A percentile compares a stretch with the other conserved stretches of the same genome.
phyloP scores from a whole-genome alignment of 2,888 invertebrate species.

The Embidobia sp. region DNA sequence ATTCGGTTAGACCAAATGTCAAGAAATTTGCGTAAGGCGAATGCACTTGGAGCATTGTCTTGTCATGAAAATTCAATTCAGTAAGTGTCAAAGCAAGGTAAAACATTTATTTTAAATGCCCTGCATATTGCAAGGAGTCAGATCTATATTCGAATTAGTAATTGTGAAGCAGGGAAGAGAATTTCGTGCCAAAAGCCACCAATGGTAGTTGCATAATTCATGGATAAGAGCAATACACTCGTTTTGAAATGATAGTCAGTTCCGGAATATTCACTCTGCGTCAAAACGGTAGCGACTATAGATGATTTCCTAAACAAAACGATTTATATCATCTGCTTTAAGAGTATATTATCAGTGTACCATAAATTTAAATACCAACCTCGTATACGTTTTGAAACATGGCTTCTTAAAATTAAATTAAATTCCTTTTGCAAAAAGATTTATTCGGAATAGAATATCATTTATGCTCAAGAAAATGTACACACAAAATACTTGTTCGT shows the following conservation, averaged over 20 bases:
- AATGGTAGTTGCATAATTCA: conserved; percentile 77
- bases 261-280: conserved; percentile 70
- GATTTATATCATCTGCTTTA: no score
- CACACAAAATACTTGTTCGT: no score
- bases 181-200: conserved; percentile 69
- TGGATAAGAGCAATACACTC: conserved; percentile 73
- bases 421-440: no score
- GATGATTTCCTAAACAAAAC: conserved; percentile 5
- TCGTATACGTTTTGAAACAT: no score
- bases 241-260: conserved; percentile 74
- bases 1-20: conserved; percentile 5
- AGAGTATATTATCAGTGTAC: no score
- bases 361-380: no score
- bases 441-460: no score
- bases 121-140: conserved; percentile 63
- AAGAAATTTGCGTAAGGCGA: conserved; percentile 16
- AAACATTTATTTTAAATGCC: conserved; percentile 55
- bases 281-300: conserved; percentile 63
- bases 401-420: no score
- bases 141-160: conserved; percentile 63
- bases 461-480: no score
- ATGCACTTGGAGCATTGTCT: conserved; percentile 38
- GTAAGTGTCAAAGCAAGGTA: conserved; percentile 49
- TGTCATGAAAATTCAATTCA: conserved; percentile 48
- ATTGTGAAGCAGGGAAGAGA: conserved; percentile 57